Evolutionary conservation across 1,140 invertebrate species (phyloP).

Genomic region (Thaumatotibia leucotreta): DNA sequence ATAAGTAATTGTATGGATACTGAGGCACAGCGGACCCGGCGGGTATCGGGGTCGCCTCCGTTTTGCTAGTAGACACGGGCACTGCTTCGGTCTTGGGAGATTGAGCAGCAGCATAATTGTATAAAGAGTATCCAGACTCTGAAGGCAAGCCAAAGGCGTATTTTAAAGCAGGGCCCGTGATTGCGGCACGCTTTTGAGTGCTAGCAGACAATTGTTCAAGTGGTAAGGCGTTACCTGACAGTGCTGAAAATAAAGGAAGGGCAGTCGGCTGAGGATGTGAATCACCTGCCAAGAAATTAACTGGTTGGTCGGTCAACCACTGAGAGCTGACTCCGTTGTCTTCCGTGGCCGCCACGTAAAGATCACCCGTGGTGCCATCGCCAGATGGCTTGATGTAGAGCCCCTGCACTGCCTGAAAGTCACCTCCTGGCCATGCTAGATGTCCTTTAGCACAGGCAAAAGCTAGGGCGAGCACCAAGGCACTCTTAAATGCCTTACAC

Average conservation of each 20-base stretch:
- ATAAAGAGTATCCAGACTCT: constrained; percentile 22
- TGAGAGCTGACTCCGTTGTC: constrained; percentile 53
- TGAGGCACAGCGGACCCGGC: constrained; percentile 17
- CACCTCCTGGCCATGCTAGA: not conserved
- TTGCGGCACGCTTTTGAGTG: constrained; percentile 42
- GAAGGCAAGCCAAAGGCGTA: constrained; percentile 42
- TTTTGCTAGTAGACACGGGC: not conserved
- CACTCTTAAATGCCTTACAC: not conserved
- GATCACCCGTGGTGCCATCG: constrained; percentile 60
- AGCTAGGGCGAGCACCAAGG: not conserved
- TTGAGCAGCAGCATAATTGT: not conserved
- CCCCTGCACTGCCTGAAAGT: constrained; percentile 56
- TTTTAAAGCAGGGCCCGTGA: constrained; percentile 39
- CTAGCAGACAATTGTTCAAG: constrained; percentile 33
- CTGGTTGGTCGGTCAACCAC: constrained; percentile 58
- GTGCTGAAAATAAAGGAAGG: constrained; percentile 29
- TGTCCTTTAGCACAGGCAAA: not conserved
- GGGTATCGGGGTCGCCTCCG: not conserved
- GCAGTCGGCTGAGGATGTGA: constrained; percentile 26
- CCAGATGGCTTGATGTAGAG: constrained; percentile 56
- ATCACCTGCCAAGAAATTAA: constrained; percentile 47
- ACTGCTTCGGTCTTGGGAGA: not conserved
- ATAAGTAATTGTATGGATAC: constrained; percentile 49
- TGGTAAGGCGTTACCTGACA: constrained; percentile 23
- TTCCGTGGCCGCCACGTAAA: constrained; percentile 66